Conservation (phyloP, 2,797 vertebrate species). For the Ibycter americanus region DNA sequence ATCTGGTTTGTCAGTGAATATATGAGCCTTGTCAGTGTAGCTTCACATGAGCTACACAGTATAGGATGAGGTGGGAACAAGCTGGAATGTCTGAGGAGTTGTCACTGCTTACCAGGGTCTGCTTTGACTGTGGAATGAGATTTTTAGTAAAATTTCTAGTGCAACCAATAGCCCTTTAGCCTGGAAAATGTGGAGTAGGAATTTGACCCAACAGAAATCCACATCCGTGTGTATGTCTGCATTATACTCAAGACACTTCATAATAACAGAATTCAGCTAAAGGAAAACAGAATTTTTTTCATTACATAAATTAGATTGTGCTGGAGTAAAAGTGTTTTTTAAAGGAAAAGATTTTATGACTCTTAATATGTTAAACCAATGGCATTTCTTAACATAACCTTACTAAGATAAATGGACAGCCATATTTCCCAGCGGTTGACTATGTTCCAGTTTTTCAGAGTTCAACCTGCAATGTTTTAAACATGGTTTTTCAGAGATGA, state of each 20-base stretch:
- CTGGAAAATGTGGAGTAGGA: background rate
- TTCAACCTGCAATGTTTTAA: background rate
- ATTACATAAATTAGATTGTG: background rate
- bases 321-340: background rate
- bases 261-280: background rate
- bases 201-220: background rate
- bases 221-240: background rate
- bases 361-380: background rate
- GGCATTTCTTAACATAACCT: background rate
- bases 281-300: background rate
- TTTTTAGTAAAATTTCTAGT: background rate
- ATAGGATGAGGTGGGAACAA: background rate
- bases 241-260: background rate
- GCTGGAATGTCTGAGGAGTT: background rate
- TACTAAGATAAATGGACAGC: background rate
- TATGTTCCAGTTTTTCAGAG: background rate
- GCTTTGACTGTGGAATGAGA: background rate
- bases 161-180: background rate
- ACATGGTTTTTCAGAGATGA: background rate
- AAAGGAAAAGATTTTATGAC: rapidly evolving
- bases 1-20: background rate
- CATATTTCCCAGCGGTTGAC: background rate
- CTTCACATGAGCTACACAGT: background rate
- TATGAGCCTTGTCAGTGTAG: background rate
- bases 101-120: background rate